phyloP scores from a whole-genome alignment of 2,888 invertebrate genomes.

The Lycaena phlaeas region DNA sequence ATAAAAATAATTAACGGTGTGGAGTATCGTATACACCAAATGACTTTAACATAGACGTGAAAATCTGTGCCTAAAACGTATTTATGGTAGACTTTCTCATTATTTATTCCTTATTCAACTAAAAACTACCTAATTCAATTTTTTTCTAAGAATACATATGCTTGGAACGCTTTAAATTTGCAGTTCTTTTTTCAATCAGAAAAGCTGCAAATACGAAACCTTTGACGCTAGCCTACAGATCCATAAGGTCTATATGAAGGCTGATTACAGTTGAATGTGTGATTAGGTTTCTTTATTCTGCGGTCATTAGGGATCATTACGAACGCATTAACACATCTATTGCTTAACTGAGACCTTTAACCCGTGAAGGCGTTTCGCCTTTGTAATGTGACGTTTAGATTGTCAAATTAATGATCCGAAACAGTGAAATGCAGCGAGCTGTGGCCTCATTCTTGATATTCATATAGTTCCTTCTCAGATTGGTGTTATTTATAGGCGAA shows the following conservation, averaged over 20 bases:
- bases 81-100: too few relatives aligned
- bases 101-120: too few relatives aligned
- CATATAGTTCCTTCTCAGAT: conserved; percentile 16
- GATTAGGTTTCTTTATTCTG: conserved; percentile 19
- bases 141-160: too few relatives aligned
- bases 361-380: conserved; percentile 52
- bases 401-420: conserved; percentile 69
- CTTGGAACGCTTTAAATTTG: too few relatives aligned
- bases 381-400: conserved; percentile 53
- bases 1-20: conserved; percentile 29
- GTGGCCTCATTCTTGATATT: conserved; percentile 35
- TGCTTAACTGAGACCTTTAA: conserved; percentile 56
- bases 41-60: neutral
- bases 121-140: too few relatives aligned
- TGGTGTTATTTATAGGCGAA: conserved; percentile 23
- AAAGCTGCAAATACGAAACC: too few relatives aligned
- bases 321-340: conserved; percentile 53
- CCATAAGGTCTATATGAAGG: conserved; percentile 1
- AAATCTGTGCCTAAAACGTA: too few relatives aligned
- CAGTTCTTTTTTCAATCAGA: too few relatives aligned
- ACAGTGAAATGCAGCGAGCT: conserved; percentile 42
- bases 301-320: conserved; percentile 39
- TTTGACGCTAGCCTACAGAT: too few relatives aligned
- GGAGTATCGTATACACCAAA: conserved; percentile 17
- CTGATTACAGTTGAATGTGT: conserved; percentile 16